Evolutionary conservation across 2,888 invertebrate species (phyloP), one percentile per base, ranked within the genome.

Genomic region (Nephrotoma flavescens): DNA sequence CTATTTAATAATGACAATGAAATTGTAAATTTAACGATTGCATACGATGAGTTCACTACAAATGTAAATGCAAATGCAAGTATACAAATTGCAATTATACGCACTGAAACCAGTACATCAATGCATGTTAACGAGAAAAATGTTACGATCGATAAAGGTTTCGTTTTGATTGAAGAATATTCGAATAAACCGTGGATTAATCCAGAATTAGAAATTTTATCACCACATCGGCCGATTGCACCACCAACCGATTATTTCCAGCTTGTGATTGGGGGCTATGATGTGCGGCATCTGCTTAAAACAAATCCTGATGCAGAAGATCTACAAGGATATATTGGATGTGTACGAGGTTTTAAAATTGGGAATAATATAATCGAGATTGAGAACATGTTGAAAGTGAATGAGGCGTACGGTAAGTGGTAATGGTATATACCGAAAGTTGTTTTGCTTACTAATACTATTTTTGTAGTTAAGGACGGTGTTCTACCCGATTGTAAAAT

Each of bases 221-320:
- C 96, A 86, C 97, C 97, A 6, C 97, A 97, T 91, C 93, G 97
- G 88, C 97, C 97, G 4, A 97, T 97, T 41, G 96, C 97, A 0
- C 96, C 97, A 6, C 97, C 97, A 0, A 96, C 96, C 0, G 96
- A 96, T 89, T 97, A 97, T 91, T 97, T 97, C 90, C 97, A 97
- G 92, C 94, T 96, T 89, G 97, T 97, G 91, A 93, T 97, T 83
- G 97, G 97, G 47, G 97, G 97, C 11, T 96, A 95, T 89, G 97
- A 97, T 91, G 93, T 94, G 1, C 95, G 95, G 89, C 96, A 96
- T 88, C 92, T 95, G 89, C 91, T 95, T 87, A 93, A 94, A 88
- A 93, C 93, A 11, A 93, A 93, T 86, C 90, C 92, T 86, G 92
- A 93, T 88, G 91, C 92, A 47, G 90, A 92, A 41, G 89, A 91